A percentile compares a stretch with the other conserved stretches of the same genome.
Conservation (phyloP, 2,797 vertebrate genomes). For the Micromesistius poutassou region DNA sequence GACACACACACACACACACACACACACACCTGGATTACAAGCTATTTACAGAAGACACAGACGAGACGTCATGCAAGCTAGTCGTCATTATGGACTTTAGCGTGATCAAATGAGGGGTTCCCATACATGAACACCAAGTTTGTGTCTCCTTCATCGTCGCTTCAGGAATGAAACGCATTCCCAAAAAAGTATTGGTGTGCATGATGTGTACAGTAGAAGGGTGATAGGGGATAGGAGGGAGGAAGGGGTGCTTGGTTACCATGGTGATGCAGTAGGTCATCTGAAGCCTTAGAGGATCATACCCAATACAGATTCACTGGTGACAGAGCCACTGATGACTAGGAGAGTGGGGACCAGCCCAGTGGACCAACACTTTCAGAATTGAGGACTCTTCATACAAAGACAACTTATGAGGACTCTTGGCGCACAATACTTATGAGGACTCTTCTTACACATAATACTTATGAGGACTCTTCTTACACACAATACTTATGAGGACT, state of each 20-base stretch:
- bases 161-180: background rate
- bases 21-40: background rate
- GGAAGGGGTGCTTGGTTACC: background rate
- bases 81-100: background rate
- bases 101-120: background rate
- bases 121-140: too few relatives aligned
- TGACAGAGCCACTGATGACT: background rate
- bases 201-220: background rate
- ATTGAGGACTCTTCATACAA: background rate
- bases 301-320: background rate
- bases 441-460: background rate
- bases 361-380: background rate
- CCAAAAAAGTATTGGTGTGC: background rate
- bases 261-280: background rate
- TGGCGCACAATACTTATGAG: too few relatives aligned
- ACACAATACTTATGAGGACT: background rate
- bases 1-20: slow-evolving; percentile 10
- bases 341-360: background rate
- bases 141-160: too few relatives aligned
- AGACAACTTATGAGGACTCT: background rate
- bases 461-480: too few relatives aligned
- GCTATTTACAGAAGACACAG: background rate
- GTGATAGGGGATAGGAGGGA: background rate
- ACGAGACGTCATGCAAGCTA: background rate
- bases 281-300: background rate